These are phyloP conservation scores for Pipistrellus nathusii DNA, from an alignment of 2,797 vertebrate genomes.

Conservation along the genomic window DNA sequence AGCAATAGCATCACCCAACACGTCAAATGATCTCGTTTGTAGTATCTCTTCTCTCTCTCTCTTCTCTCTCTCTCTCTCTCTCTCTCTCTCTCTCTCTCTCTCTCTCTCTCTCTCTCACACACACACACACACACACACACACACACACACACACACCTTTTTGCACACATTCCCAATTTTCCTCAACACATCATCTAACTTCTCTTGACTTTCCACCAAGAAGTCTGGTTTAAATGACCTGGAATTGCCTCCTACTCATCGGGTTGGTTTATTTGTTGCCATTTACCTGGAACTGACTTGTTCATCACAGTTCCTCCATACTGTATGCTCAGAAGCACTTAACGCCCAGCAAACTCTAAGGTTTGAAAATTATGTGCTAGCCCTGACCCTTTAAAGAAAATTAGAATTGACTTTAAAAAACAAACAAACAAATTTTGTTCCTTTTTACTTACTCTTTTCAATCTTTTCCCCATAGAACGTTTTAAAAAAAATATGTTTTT, in stretches of 20 bases:
- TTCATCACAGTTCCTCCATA: neutral
- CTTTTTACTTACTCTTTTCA: neutral
- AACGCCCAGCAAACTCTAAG: neutral
- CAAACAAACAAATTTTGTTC: neutral
- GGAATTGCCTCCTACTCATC: neutral
- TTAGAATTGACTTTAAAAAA: neutral
- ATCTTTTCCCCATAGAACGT: neutral
- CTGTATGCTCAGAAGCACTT: neutral
- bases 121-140: neutral
- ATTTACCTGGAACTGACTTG: neutral
- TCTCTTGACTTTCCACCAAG: neutral
- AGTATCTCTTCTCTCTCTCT: neutral
- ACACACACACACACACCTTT: neutral
- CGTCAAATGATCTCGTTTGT: neutral
- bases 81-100: neutral
- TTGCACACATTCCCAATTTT: neutral
- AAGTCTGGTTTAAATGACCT: neutral
- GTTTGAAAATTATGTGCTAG: neutral
- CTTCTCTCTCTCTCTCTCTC: neutral
- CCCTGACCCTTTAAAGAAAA: constrained; percentile 10
- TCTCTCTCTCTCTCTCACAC: too few species aligned
- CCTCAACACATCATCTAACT: neutral
- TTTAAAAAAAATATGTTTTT: neutral
- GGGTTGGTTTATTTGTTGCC: neutral
- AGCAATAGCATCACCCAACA: neutral